These are phyloP conservation scores for Diplodus puntazzo DNA, from an alignment of 2,797 vertebrate genomes.

Conservation along the genomic window DNA sequence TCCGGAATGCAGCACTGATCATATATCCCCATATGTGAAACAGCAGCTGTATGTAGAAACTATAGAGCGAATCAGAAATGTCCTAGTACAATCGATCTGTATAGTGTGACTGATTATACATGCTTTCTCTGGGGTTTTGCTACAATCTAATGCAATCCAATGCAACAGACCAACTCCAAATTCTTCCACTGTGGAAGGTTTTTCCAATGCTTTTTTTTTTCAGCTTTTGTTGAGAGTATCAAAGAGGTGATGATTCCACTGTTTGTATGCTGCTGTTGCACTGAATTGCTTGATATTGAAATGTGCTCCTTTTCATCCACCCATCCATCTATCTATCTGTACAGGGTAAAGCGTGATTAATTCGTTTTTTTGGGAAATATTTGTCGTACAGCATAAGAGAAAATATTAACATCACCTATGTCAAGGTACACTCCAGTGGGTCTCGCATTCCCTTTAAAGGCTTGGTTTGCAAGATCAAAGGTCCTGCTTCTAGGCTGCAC, in stretches of 20 bases:
- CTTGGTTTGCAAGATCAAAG: constrained; percentile 74
- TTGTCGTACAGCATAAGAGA: constrained; percentile 22
- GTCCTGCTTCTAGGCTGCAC: constrained; percentile 61
- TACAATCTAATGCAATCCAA: constrained; percentile 23
- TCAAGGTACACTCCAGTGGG: constrained; percentile 47
- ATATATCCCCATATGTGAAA: neutral
- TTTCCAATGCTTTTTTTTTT: neutral
- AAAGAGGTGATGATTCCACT: constrained; percentile 23
- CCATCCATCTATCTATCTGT: neutral
- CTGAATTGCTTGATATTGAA: neutral
- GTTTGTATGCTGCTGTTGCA: neutral
- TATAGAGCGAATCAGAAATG: no score
- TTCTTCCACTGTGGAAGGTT: neutral
- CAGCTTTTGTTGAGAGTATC: neutral
- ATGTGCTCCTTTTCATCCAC: neutral
- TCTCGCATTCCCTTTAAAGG: constrained; percentile 66
- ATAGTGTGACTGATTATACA: neutral
- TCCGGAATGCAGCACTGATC: neutral
- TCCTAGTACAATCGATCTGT: neutral
- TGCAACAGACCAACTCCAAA: neutral
- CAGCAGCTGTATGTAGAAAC: neutral
- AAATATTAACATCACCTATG: constrained; percentile 37
- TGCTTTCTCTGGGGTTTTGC: neutral
- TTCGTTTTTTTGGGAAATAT: neutral
- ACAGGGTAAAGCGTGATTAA: neutral